These are phyloP conservation scores for Brienomyrus brachyistius DNA, from an alignment of 2,113 vertebrate genomes.

Conservation along the genomic window DNA sequence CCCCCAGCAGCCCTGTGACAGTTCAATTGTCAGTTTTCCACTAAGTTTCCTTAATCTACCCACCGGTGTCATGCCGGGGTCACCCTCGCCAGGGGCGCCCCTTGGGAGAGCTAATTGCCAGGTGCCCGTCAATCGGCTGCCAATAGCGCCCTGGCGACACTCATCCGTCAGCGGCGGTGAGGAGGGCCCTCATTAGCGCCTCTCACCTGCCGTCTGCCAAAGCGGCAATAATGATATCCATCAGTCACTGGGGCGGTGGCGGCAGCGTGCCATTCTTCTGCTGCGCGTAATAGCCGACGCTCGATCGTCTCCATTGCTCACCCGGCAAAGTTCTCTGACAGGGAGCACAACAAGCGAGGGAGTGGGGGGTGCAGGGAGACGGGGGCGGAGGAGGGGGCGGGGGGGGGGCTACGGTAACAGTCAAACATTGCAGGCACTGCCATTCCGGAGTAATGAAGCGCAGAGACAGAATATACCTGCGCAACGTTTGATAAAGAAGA, in stretches of 20 bases:
- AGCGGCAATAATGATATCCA: slow-evolving; percentile 65
- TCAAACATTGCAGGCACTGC: slow-evolving; percentile 82
- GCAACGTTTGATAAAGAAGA: slow-evolving; percentile 88
- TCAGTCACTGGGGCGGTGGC: slow-evolving; percentile 64
- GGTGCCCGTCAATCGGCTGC: slow-evolving; percentile 63
- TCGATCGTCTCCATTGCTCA: slow-evolving; percentile 48
- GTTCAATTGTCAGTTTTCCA: slow-evolving; percentile 20
- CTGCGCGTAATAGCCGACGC: slow-evolving; percentile 55
- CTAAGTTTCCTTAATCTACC: slow-evolving; percentile 15
- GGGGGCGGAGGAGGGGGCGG: no score
- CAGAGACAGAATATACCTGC: slow-evolving; percentile 84
- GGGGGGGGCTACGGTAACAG: slow-evolving; percentile 61
- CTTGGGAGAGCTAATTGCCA: slow-evolving; percentile 49
- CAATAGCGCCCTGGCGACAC: slow-evolving; percentile 62
- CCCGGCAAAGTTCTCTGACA: slow-evolving; percentile 23
- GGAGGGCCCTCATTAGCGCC: slow-evolving; percentile 70
- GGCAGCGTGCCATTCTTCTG: slow-evolving; percentile 54
- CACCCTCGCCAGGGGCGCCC: slow-evolving; percentile 31
- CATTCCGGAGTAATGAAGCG: slow-evolving; percentile 83
- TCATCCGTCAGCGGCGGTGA: slow-evolving; percentile 72
- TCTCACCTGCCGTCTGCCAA: slow-evolving; percentile 75
- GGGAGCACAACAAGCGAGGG: no score
- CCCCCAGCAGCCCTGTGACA: not conserved
- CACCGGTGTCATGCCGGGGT: slow-evolving; percentile 41
- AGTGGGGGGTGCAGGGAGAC: no score